Conservation (phyloP, 1,140 invertebrate genomes). For the Aphelenchoides fujianensis region DNA sequence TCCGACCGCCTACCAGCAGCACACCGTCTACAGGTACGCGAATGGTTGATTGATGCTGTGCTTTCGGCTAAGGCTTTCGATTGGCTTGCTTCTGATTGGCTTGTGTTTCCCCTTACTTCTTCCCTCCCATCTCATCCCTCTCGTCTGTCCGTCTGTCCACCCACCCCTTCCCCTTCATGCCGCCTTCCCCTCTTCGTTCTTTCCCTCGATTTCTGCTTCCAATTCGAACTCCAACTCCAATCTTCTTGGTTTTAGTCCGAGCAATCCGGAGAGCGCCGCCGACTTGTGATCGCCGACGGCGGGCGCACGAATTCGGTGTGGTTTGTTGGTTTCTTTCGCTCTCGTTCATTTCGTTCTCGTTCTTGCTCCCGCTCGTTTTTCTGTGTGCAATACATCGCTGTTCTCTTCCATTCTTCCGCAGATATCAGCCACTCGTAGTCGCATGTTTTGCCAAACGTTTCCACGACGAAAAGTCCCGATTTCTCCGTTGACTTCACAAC, state of each 20-base stretch:
- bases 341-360: too few relatives aligned
- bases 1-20: neutral
- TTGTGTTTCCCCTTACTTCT: neutral
- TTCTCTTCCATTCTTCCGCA: too few relatives aligned
- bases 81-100: neutral
- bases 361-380: too few relatives aligned
- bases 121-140: neutral
- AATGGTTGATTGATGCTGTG: too few relatives aligned
- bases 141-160: constrained; percentile 1
- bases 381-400: too few relatives aligned
- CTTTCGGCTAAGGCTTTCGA: neutral
- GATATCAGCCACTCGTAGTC: too few relatives aligned
- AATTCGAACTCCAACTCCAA: constrained; percentile 3
- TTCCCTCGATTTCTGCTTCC: too few relatives aligned
- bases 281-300: neutral
- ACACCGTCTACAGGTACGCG: neutral
- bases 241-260: constrained; percentile 9
- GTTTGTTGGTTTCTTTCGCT: too few relatives aligned
- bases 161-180: neutral
- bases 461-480: too few relatives aligned
- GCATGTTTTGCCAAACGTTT: too few relatives aligned
- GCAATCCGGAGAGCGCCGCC: constrained; percentile 6
- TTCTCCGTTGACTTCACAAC: too few relatives aligned
- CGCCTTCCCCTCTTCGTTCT: neutral
- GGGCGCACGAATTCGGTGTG: too few relatives aligned